These are phyloP conservation scores for Ricordea florida DNA, from an alignment of 92 coral and sea anemone species.

Conservation along the genomic window DNA sequence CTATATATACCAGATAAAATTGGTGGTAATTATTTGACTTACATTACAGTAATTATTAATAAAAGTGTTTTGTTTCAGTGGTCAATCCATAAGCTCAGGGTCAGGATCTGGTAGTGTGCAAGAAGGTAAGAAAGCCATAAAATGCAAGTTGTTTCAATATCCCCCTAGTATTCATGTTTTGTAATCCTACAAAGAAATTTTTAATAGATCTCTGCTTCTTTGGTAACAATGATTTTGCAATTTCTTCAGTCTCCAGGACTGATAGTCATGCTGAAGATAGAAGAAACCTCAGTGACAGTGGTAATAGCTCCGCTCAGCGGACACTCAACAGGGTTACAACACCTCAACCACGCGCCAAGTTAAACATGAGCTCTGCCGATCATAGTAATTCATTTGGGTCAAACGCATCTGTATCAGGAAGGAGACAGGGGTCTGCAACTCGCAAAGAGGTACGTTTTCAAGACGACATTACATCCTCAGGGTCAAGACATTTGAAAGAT, in stretches of 20 bases:
- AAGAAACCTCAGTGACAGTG: constrained; percentile 37
- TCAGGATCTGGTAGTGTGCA: constrained; percentile 72
- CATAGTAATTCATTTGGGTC: constrained; percentile 66
- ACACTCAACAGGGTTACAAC: neutral
- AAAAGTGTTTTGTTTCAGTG: constrained; percentile 7
- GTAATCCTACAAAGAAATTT: neutral
- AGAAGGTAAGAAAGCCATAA: constrained; percentile 54
- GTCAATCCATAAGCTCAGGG: constrained; percentile 56
- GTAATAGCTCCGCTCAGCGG: constrained; percentile 25
- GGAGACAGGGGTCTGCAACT: neutral
- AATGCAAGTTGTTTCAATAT: too few relatives aligned
- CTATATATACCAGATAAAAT: too few relatives aligned
- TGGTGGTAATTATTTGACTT: too few relatives aligned
- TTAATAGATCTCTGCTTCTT: too few relatives aligned
- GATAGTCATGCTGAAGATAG: constrained; percentile 57
- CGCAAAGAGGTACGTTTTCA: constrained; percentile 64
- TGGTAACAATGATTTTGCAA: neutral
- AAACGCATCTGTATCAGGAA: constrained; percentile 9
- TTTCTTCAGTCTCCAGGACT: constrained; percentile 51
- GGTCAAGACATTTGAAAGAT: neutral
- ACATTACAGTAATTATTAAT: too few relatives aligned
- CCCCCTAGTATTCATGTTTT: neutral
- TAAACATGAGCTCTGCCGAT: constrained; percentile 21
- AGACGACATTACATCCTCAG: constrained; percentile 4
- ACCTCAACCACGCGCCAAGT: constrained; percentile 17